These are phyloP conservation scores for Nomada fabriciana DNA, from an alignment of 2,888 invertebrate genomes.

Conservation along the genomic window DNA sequence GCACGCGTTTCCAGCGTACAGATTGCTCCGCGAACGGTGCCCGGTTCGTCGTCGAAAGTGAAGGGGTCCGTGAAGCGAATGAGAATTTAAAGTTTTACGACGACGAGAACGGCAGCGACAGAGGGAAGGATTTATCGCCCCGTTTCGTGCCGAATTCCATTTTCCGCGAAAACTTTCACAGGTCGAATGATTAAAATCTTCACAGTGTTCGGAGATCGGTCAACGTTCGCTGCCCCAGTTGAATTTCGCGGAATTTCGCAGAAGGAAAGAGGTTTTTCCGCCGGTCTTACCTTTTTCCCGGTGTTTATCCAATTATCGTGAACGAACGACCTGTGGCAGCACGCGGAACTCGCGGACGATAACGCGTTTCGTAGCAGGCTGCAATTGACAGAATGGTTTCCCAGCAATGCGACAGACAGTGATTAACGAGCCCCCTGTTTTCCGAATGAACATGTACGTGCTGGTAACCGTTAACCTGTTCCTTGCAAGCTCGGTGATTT, in stretches of 20 bases:
- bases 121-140: constrained; percentile 32
- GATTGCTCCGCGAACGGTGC: constrained; percentile 11
- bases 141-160: neutral
- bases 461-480: constrained; percentile 33
- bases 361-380: constrained; percentile 27
- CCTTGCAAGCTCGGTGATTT: constrained; percentile 29
- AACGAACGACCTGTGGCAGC: neutral
- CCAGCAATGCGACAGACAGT: constrained; percentile 49
- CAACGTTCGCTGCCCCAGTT: neutral
- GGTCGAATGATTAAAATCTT: constrained; percentile 40
- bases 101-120: neutral
- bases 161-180: constrained; percentile 19
- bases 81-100: constrained; percentile 36
- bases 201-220: neutral
- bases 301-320: constrained; percentile 36
- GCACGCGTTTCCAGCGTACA: constrained; percentile 12
- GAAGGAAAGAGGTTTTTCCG: too few relatives aligned
- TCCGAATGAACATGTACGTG: constrained; percentile 53
- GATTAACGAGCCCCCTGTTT: constrained; percentile 60
- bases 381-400: constrained; percentile 55
- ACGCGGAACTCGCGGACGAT: constrained; percentile 16
- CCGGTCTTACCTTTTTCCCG: too few relatives aligned
- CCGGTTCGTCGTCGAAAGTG: neutral
- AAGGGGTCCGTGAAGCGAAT: neutral
- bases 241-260: too few relatives aligned